Base-by-base conservation (phyloP, 2,888 invertebrate genomes). In the Chaetogeoica ovagalla region DNA sequence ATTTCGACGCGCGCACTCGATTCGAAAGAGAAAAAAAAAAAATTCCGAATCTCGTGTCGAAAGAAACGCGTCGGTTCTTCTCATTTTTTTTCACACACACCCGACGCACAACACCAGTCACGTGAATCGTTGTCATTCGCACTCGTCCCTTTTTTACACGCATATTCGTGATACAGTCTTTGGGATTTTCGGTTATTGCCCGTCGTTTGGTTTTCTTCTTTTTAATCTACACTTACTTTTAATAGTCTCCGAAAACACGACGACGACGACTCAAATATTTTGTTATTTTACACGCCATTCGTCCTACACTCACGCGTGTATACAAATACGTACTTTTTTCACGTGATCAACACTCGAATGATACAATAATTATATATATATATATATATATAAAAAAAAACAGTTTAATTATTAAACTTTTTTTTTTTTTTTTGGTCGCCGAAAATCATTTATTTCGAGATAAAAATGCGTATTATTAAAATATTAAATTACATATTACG, bases 31-130 rank as follows among this genome's bases (percentile, higher is more conserved):
- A 60, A 72, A 19, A 21, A 48, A 15, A 11, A 13, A 48, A 13
- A n/a, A 66, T 75, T 75, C 75, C 23, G 19, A 57, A 75, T 43
- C 66, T 59, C 66, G 66, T 57, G 66, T 43, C 43, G 57, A 65
- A 13, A 43, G 23, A 66, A 75, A 75, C 43, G 57, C n/a, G 23
- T 57, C n/a, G 23, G 65, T 65, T 65, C 65, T 74, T 30, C 4
- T 30, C 4, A 2, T 30, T 30, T 30, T 30, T 30, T 30, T 30
- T 30, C 4, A 1, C 4, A 30, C 30, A 30, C 30, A 30, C n/a
- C n/a, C n/a, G n/a, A n/a, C 30, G 30, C 30, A 74, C 39, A 57
- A 55, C 55, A 39, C 55, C 17, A 65, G 23, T 37, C 23, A 57
- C 75, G 74, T 74, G 74, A 23, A 57, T 19, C 43, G n/a, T 43